These are phyloP conservation scores for Amblyopsis hoosieri DNA, from an alignment of 2,797 vertebrate genomes.

Conservation along the genomic window DNA sequence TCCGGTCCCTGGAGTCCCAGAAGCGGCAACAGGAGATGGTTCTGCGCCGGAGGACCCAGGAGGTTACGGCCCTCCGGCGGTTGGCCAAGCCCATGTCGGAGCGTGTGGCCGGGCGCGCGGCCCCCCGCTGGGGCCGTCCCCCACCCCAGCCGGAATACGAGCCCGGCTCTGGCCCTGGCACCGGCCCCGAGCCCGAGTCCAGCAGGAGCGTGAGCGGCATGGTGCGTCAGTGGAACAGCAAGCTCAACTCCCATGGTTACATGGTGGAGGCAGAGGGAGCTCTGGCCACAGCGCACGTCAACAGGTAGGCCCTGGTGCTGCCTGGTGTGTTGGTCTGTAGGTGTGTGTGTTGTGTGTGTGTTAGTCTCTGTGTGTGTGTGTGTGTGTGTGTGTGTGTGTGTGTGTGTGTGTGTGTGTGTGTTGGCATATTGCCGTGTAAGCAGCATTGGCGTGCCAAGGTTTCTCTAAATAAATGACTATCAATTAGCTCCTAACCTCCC, in stretches of 20 bases:
- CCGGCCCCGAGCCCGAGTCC: conserved; percentile 84
- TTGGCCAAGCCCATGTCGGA: conserved; percentile 94
- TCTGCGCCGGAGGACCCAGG: conserved; percentile 93
- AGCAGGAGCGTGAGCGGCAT: conserved; percentile 89
- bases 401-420: not conserved
- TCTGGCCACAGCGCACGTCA: conserved; percentile 61
- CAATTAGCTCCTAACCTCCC: no score
- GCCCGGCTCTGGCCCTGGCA: conserved; percentile 81
- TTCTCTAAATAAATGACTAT: no score
- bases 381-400: not conserved
- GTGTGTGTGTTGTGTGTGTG: not conserved
- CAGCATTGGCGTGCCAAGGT: not conserved
- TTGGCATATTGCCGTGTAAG: not conserved
- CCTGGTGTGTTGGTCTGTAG: not conserved
- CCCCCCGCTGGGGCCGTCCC: conserved; percentile 72
- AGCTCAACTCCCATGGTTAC: conserved; percentile 84
- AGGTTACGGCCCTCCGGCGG: conserved; percentile 92
- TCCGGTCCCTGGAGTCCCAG: conserved; percentile 93
- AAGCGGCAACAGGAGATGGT: conserved; percentile 96
- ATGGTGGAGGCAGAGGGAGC: conserved; percentile 77
- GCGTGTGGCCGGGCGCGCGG: conserved; percentile 82
- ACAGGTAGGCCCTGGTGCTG: conserved; percentile 46
- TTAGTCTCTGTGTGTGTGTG: not conserved
- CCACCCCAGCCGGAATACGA: conserved; percentile 80
- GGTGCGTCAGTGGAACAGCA: conserved; percentile 95